Percentiles rank a stretch among this genome's conserved stretches.
Evolutionary conservation across 2,888 invertebrate species (phyloP).

Genomic region (Rhagium mordax): DNA sequence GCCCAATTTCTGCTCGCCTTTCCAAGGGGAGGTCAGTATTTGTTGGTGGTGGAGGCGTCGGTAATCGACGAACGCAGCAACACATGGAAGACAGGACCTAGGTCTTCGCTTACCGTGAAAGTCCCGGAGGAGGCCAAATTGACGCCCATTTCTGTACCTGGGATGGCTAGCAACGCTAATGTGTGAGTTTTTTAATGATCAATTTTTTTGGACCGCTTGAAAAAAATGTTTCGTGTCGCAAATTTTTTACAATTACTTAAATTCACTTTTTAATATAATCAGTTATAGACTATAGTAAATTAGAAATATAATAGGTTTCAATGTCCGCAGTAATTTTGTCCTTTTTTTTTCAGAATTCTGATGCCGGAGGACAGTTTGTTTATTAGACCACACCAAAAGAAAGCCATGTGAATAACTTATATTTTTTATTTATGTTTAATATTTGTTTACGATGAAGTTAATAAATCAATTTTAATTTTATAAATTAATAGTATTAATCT

Average conservation of each 20-base stretch:
- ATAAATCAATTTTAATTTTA: background rate
- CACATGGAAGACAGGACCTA: conserved; percentile 93
- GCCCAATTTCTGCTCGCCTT: conserved; percentile 91
- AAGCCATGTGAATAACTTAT: conserved; percentile 33
- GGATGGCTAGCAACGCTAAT: conserved; percentile 66
- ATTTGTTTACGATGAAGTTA: background rate
- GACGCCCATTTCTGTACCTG: conserved; percentile 66
- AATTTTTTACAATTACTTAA: no score
- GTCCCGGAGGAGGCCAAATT: conserved; percentile 77
- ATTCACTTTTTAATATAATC: no score
- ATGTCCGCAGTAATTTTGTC: background rate
- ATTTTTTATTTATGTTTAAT: no score
- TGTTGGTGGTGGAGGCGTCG: conserved; percentile 87
- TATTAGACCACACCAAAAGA: conserved; percentile 62
- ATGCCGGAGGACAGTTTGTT: conserved; percentile 67
- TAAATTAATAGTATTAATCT: no score
- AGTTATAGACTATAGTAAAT: no score
- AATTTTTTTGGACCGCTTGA: no score
- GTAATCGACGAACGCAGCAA: conserved; percentile 88
- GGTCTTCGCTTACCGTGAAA: conserved; percentile 83
- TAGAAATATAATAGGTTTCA: no score
- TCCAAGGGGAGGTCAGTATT: conserved; percentile 78
- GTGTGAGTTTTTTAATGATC: conserved; percentile 60
- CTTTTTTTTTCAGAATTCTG: conserved; percentile 63
- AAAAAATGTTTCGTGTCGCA: no score